Base-by-base conservation (phyloP, 1,140 invertebrate genomes). In the Epicauta chinensis region DNA sequence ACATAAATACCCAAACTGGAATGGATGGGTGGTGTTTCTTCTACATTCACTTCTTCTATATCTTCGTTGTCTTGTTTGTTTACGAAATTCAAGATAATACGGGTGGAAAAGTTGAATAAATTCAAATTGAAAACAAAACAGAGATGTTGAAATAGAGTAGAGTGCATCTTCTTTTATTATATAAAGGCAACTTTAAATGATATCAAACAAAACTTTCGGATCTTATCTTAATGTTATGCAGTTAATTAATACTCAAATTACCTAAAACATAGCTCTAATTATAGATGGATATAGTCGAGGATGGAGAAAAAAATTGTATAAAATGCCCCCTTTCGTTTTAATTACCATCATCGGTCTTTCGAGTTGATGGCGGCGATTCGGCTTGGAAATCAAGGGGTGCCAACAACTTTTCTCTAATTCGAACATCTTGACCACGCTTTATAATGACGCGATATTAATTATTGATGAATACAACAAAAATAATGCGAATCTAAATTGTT, bases 161-260 rank as follows among this genome's bases (percentile, higher is more conserved):
- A 46, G 46, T 36, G 44, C 52, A 49, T 48, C 44, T 42, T 41
- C 4, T 7, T 23, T 23, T 23, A 5, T 23, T 5, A 5, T 23
- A 23, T 23, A 23, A 23, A 23, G 7, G 4, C 44, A 51, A 45
- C 46, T 55, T 40, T 44, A 45, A 51, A 51, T 29, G 53, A 36
- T 38, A 51, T 44, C 51, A 50, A 49, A 58, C 44, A 53, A 50
- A 54, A 54, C 46, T 48, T 55, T 41, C 32, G 16, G 38, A 51
- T 41, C 39, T 58, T 55, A 58, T 58, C 53, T 58, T 55, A 58
- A 58, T 55, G 47, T 34, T 14, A 38, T 51, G 31, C 53, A 51
- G 43, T 52, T 58, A 55, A 58, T 58, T 58, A 55, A 58, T 58
- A 55, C 56, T 55, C 56, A 48, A 52, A 58, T 58, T 58, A 58